These are phyloP conservation scores for Parazoanthus atlanticus DNA, from an alignment of 92 coral and sea anemone species.

Conservation along the genomic window DNA sequence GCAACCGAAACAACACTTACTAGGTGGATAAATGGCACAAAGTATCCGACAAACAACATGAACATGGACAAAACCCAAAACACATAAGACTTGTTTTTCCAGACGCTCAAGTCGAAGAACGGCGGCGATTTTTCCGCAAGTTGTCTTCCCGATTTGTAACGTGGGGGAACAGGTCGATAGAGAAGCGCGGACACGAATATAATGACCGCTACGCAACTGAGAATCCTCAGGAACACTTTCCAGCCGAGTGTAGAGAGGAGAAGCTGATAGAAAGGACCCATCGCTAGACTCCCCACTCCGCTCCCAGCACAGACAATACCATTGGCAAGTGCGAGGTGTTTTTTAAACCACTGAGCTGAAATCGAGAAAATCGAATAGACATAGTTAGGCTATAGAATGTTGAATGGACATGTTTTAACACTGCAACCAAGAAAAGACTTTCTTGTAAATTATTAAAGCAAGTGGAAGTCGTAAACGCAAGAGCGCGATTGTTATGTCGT, in stretches of 20 bases:
- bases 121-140: slow-evolving; percentile 29
- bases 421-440: no score
- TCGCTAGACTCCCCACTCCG: slow-evolving; percentile 80
- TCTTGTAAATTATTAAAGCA: no score
- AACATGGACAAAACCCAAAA: slow-evolving; percentile 91
- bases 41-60: slow-evolving; percentile 83
- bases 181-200: slow-evolving; percentile 72
- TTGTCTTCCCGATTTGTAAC: slow-evolving; percentile 42
- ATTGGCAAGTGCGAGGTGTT: slow-evolving; percentile 82
- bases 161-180: slow-evolving; percentile 74
- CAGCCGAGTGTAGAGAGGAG: slow-evolving; percentile 78
- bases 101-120: slow-evolving; percentile 78
- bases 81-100: slow-evolving; percentile 86
- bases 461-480: no score
- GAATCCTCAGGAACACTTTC: slow-evolving; percentile 71
- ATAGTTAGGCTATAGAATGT: no score
- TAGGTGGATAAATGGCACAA: slow-evolving; percentile 89
- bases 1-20: slow-evolving; percentile 48
- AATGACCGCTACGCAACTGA: slow-evolving; percentile 66
- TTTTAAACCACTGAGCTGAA: slow-evolving; percentile 83
- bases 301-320: slow-evolving; percentile 90
- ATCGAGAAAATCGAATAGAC: not conserved
- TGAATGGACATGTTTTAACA: no score
- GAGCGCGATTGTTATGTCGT: no score
- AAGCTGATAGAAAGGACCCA: slow-evolving; percentile 83